These are phyloP conservation scores for Triplophysa tibetana DNA, from an alignment of 2,113 vertebrate genomes.

Conservation along the genomic window DNA sequence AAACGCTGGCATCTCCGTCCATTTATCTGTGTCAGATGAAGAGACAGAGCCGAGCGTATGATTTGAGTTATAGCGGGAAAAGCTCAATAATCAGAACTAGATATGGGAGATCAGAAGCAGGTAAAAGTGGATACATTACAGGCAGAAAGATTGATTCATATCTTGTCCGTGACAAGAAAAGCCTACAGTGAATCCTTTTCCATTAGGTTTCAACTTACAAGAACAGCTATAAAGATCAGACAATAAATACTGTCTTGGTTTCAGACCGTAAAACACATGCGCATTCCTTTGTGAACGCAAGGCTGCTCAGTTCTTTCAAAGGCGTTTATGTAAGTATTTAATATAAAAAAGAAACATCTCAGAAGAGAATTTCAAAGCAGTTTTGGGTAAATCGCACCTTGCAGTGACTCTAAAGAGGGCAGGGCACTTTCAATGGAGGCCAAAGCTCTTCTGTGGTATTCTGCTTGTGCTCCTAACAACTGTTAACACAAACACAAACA, in stretches of 20 bases:
- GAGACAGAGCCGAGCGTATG: not conserved
- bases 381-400: slow-evolving; percentile 77
- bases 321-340: not conserved
- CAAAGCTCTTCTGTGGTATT: slow-evolving; percentile 97
- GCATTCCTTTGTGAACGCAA: not conserved
- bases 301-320: not conserved
- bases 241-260: not conserved
- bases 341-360: not conserved
- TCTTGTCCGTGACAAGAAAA: not conserved
- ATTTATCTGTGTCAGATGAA: slow-evolving; percentile 78
- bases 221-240: not conserved
- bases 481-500: slow-evolving; percentile 78
- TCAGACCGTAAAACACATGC: not conserved
- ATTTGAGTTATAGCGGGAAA: slow-evolving; percentile 9
- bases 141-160: slow-evolving; percentile 1
- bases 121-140: slow-evolving; percentile 1
- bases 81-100: slow-evolving; percentile 2
- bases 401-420: slow-evolving; percentile 88
- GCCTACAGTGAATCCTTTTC: not conserved
- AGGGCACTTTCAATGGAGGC: slow-evolving; percentile 90
- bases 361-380: not conserved
- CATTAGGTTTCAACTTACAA: not conserved
- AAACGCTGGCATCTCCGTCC: slow-evolving; percentile 94
- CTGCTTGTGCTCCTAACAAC: slow-evolving; percentile 97
- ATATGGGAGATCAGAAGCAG: not conserved